Evolutionary conservation across 2,888 invertebrate species (phyloP).

Genomic region (Tridacna gigas): DNA sequence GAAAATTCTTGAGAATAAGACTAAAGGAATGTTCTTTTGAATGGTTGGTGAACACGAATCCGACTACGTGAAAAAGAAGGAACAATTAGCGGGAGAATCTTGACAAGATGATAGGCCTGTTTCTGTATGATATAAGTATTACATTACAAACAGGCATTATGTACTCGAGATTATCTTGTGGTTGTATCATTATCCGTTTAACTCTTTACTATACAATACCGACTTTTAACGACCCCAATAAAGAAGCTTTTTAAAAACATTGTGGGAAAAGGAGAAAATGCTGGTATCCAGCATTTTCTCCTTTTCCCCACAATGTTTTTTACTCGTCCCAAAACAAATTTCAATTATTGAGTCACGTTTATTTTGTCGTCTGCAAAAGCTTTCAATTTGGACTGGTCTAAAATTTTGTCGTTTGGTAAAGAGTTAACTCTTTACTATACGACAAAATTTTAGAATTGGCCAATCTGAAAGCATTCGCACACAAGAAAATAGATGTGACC

Average conservation of each 20-base stretch:
- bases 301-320: constrained; percentile 5
- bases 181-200: background rate
- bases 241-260: background rate
- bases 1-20: too few species aligned
- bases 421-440: background rate
- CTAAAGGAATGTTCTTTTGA: too few species aligned
- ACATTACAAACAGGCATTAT: too few species aligned
- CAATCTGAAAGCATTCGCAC: background rate
- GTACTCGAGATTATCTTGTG: too few species aligned
- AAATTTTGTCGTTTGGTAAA: background rate
- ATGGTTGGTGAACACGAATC: too few species aligned
- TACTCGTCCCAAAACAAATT: background rate
- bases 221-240: background rate
- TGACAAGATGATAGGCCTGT: too few species aligned
- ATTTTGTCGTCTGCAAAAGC: background rate
- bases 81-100: too few species aligned
- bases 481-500: background rate
- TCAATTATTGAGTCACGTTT: background rate
- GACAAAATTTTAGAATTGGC: background rate
- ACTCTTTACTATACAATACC: background rate
- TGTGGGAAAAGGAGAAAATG: constrained; percentile 11
- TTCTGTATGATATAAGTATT: too few species aligned
- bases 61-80: too few species aligned
- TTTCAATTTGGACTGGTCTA: background rate
- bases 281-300: background rate